Percentiles rank a stretch among this genome's conserved stretches.
Conservation (phyloP, 2,797 vertebrate species). For the Lithobates sylvaticus region DNA sequence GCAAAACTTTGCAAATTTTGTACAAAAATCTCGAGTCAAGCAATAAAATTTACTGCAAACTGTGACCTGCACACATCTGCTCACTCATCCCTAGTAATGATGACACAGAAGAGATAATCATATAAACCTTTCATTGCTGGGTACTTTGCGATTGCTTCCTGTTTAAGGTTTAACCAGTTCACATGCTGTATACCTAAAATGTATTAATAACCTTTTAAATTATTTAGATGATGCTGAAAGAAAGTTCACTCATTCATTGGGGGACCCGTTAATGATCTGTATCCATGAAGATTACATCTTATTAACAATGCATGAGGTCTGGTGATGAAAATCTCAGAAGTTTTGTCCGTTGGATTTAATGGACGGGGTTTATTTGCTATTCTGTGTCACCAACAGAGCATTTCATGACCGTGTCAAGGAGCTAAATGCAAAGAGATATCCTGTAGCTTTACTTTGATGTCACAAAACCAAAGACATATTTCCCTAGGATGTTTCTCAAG, state of each 20-base stretch:
- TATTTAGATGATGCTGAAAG: constrained; percentile 24
- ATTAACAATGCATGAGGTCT: constrained; percentile 18
- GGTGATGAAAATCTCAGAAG: neutral
- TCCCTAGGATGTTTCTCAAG: no score
- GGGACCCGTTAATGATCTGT: constrained; percentile 24
- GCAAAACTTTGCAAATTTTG: no score
- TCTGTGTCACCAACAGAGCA: neutral
- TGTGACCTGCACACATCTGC: no score
- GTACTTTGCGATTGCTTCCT: neutral
- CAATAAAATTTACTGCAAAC: no score
- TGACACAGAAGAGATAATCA: neutral
- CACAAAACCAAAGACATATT: no score
- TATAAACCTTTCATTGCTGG: neutral
- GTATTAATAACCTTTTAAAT: constrained; percentile 45
- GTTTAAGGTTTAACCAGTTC: neutral
- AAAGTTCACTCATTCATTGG: constrained; percentile 35
- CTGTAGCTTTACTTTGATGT: no score
- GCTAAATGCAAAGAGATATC: neutral
- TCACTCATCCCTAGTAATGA: neutral
- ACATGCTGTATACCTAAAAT: constrained; percentile 8
- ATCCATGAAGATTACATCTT: constrained; percentile 13
- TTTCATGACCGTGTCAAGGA: neutral
- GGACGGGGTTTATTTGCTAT: neutral
- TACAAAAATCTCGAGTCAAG: no score
- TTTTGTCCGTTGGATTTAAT: neutral